Conservation (phyloP, 2,888 invertebrate species). For the Drosophila colorata region DNA sequence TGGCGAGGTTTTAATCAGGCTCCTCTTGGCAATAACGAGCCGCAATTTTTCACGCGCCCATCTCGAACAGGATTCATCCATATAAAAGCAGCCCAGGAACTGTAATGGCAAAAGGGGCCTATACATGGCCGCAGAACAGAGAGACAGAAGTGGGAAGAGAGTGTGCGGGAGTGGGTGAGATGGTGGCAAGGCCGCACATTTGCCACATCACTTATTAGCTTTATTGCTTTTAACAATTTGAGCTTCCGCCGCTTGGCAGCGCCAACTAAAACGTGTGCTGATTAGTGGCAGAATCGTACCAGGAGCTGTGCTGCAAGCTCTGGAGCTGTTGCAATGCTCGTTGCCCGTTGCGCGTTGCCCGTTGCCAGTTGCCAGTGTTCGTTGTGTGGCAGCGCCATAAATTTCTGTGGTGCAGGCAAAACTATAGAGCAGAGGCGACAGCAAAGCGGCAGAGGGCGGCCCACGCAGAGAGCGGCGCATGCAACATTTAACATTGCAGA, state of each 20-base stretch:
- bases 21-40: neutral
- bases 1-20: neutral
- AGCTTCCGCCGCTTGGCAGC: slow-evolving; percentile 78
- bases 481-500: slow-evolving; percentile 82
- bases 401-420: slow-evolving; percentile 72
- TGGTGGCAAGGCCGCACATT: slow-evolving; percentile 61
- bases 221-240: slow-evolving; percentile 80
- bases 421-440: slow-evolving; percentile 22
- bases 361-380: slow-evolving; percentile 36
- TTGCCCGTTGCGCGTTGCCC: slow-evolving; percentile 29
- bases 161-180: neutral
- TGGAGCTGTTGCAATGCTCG: slow-evolving; percentile 43
- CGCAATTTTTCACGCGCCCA: slow-evolving; percentile 9
- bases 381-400: slow-evolving; percentile 69
- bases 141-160: neutral
- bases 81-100: slow-evolving; percentile 6
- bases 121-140: neutral
- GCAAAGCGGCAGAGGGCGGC: slow-evolving; percentile 30
- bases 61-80: slow-evolving; percentile 10
- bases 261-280: slow-evolving; percentile 79
- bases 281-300: slow-evolving; percentile 62
- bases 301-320: slow-evolving; percentile 28
- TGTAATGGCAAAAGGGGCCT: slow-evolving; percentile 17
- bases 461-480: slow-evolving; percentile 65
- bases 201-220: slow-evolving; percentile 81